Base-by-base conservation (phyloP, 1,140 invertebrate genomes). In the Drosophila yakuba region DNA sequence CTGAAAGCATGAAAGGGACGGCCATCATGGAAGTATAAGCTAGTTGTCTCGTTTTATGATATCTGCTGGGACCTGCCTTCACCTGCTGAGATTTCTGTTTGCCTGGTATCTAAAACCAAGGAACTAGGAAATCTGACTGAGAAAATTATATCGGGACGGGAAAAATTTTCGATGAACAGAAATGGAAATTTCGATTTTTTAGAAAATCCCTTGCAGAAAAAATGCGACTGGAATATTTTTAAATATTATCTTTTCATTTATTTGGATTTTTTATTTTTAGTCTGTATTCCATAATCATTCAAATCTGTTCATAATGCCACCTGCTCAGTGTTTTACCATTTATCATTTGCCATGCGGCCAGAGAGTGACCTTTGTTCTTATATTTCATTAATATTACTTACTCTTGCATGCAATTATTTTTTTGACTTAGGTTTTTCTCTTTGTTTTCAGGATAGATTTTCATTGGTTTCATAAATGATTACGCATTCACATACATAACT, bases 231-330 rank as follows among this genome's bases (percentile, higher is more conserved):
- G 6, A 14, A 11, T 71, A 71, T 64, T 74, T 63, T 74, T 54
- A 52, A 64, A 74, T 74, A 74, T 74, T 74, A 74, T 74, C 71
- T 56, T 51, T 50, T 74, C 72, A 57, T 74, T 74, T 74, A 74
- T 74, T 74, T 64, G 64, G 51, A 74, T 74, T 63, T 60, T 64
- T 74, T 74, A 74, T 74, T 57, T 74, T 36, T 64, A 39, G 23
- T 63, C 32, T 35, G 28, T 51, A 36, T 58, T 75, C 45, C 38
- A 50, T 73, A 62, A 50, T 15, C 68, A 55, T 45, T 68, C 35
- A 66, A 52, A 43, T 72, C 38, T 43, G 41, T 25, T 69, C 20
- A 14, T 23, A 35, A 69, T 39, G 61, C 12, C 62, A 10, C 44
- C 41, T 39, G 14, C 35, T 15, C 45, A 35, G 35, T 51, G 28